These are phyloP conservation scores for Percopsis transmontana DNA, from an alignment of 2,113 vertebrate genomes.

Conservation along the genomic window DNA sequence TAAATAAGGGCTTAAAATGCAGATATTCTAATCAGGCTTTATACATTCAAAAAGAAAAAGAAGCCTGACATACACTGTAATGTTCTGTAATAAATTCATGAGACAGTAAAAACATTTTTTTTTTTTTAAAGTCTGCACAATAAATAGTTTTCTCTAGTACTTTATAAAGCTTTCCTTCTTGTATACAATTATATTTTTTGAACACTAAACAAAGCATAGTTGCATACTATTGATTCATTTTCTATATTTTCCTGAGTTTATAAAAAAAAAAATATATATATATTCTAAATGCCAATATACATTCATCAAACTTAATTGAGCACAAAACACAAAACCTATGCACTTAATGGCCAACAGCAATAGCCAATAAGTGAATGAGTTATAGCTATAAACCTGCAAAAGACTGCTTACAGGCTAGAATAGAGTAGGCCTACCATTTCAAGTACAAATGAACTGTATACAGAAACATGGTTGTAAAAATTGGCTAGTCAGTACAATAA, in stretches of 20 bases:
- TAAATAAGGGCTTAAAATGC: no score
- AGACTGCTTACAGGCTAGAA: not conserved
- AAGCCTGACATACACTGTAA: no score
- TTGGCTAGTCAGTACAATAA: not conserved
- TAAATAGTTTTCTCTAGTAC: not conserved
- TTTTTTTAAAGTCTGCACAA: not conserved
- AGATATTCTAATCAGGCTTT: no score
- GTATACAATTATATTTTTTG: not conserved
- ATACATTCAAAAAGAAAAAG: no score
- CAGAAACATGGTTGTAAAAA: not conserved
- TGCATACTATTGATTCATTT: not conserved
- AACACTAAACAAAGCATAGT: constrained; percentile 12
- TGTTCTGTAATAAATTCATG: no score
- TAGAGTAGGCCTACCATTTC: constrained; percentile 7
- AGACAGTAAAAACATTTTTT: no score
- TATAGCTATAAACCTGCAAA: not conserved
- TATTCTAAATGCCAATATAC: not conserved
- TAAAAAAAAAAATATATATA: constrained; percentile 29
- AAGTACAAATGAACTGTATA: constrained; percentile 11
- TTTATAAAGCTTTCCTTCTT: not conserved
- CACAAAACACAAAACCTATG: constrained; percentile 17
- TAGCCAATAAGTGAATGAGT: constrained; percentile 2
- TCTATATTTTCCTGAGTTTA: constrained; percentile 19
- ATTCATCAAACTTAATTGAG: not conserved
- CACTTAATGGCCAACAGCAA: no score